These are phyloP conservation scores for Diadumene lineata DNA, from an alignment of 92 coral and sea anemone genomes.

Conservation along the genomic window DNA sequence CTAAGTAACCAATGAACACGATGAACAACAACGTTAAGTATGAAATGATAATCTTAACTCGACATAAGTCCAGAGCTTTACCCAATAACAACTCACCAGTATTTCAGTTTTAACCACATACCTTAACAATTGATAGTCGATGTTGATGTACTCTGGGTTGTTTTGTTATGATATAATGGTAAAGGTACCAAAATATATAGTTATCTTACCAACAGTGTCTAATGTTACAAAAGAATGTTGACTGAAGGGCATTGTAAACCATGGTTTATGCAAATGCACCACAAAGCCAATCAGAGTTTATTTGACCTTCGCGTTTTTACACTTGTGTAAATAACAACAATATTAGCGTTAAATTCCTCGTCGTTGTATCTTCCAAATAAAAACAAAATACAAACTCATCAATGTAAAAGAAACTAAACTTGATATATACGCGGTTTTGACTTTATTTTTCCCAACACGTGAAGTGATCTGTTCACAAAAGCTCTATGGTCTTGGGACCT, in stretches of 20 bases:
- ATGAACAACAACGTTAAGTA: no score
- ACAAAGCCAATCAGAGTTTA: conserved; percentile 29
- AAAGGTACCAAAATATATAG: neutral
- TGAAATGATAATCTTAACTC: no score
- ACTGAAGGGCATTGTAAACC: conserved; percentile 13
- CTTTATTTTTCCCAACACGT: no score
- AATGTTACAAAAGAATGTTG: conserved; percentile 68
- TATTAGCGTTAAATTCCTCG: conserved; percentile 9
- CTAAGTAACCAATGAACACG: no score
- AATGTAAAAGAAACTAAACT: neutral
- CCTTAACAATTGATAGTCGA: neutral
- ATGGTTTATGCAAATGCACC: conserved; percentile 36
- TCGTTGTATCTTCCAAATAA: no score
- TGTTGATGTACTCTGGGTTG: neutral
- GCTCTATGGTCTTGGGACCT: no score
- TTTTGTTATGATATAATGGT: neutral
- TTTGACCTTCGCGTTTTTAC: conserved; percentile 25
- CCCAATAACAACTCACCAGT: neutral
- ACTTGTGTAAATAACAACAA: conserved; percentile 35
- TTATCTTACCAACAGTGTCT: conserved; percentile 52
- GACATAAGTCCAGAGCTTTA: no score
- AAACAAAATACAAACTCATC: neutral
- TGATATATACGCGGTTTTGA: no score
- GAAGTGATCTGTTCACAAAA: neutral
- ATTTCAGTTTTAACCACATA: neutral